Evolutionary conservation across 2,113 vertebrate genomes (phyloP).

Genomic region (Oreochromis spilurus): DNA sequence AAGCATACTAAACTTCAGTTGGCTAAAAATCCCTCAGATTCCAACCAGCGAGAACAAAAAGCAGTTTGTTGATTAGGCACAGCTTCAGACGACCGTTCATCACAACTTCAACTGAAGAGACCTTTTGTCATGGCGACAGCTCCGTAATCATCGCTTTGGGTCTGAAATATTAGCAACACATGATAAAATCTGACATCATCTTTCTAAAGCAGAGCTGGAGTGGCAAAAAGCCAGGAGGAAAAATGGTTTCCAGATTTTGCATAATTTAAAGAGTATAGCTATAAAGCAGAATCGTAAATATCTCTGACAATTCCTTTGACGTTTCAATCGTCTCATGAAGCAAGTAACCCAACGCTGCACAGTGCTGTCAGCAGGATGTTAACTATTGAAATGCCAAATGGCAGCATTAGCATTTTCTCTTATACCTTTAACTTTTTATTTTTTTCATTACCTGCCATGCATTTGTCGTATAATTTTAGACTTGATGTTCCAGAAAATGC

Average conservation of each 20-base stretch:
- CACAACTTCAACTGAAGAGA: slow-evolving; percentile 11
- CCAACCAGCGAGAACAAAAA: slow-evolving; percentile 48
- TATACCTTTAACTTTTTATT: neutral
- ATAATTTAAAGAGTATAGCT: slow-evolving; percentile 20
- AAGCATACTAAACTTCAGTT: neutral
- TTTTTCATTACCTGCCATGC: neutral
- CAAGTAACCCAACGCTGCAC: slow-evolving; percentile 7
- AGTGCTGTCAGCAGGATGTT: neutral
- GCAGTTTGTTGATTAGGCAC: slow-evolving; percentile 42
- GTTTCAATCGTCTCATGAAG: neutral
- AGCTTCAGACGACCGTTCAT: slow-evolving; percentile 7
- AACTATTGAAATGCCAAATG: neutral
- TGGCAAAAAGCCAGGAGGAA: neutral
- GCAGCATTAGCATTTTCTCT: neutral
- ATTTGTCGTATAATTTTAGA: slow-evolving; percentile 5
- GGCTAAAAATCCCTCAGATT: slow-evolving; percentile 38
- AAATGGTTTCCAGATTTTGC: slow-evolving; percentile 62
- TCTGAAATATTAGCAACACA: slow-evolving; percentile 55
- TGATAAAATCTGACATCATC: slow-evolving; percentile 67
- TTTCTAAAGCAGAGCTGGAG: neutral
- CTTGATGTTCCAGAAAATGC: neutral
- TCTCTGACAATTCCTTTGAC: slow-evolving; percentile 16
- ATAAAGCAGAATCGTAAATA: slow-evolving; percentile 28
- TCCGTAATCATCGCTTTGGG: slow-evolving; percentile 12
- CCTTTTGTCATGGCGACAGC: slow-evolving; percentile 39